Evolutionary conservation across 2,113 vertebrate species (phyloP), one percentile per base, ranked within the genome.

Genomic region (Pelodiscus sinensis): DNA sequence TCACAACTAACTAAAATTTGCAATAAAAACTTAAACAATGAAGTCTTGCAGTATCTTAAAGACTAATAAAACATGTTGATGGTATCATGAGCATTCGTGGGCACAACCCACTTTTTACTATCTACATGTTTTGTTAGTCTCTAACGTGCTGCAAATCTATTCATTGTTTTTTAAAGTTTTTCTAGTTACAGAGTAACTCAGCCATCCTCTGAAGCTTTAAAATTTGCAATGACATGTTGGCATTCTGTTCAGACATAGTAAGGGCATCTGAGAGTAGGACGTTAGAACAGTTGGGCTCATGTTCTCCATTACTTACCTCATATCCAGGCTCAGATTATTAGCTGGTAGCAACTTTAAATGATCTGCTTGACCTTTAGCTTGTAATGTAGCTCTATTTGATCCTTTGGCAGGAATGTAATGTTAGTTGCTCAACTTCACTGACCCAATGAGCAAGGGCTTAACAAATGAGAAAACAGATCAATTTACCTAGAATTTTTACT

Each of bases 401-500:
- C 7, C 18, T 9, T n/a, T 51, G 31, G 6, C 82, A 93, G 38
- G 35, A 79, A n/a, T 44, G 89, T 56, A 89, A 93, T 52, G 81
- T 90, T 58, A 85, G 31, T 0, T 62, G 24, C 38, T 81, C 86
- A 77, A 52, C 79, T 93, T 96, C 85, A 84, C 3, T 89, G 27
- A 4, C 78, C 85, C 82, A 52, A 81, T 88, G 29, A 94, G 56
- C 22, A 88, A 62, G 21, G 75, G 21, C 81, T 44, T 93, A 82
- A 85, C 35, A 83, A 90, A 92, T 82, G 65, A 87, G 82, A 86
- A 38, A 90, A 82, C 58, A 50, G 4, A 80, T 85, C n/a, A 83
- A 75, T 94, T 84, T 89, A 57, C 79, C 62, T 60, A 78, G 88
- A 96, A 90, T 2, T 88, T n/a, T 85, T 82, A 58, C 85, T 92